Evolutionary conservation across 1,140 invertebrate genomes (phyloP).

Genomic region (Philotrypesis tridentata): DNA sequence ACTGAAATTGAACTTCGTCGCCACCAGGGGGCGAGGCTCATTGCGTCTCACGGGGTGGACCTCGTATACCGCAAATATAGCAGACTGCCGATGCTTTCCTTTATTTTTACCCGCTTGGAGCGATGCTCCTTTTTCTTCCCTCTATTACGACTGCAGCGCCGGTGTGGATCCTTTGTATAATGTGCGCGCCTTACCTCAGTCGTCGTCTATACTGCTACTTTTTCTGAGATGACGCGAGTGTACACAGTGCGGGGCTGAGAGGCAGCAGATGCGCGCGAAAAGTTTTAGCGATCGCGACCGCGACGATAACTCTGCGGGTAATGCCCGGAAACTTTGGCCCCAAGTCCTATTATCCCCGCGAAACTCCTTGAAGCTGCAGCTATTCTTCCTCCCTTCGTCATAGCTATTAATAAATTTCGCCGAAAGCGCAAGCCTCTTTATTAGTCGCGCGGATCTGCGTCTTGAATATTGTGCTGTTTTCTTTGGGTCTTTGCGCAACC

Average conservation of each 20-base stretch:
- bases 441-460: background rate
- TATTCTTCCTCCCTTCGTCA: conserved; percentile 1
- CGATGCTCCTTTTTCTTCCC: too few species aligned
- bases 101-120: too few species aligned
- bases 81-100: background rate
- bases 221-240: background rate
- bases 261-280: conserved; percentile 12
- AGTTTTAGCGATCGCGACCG: background rate
- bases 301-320: conserved; percentile 15
- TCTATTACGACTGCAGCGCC: too few species aligned
- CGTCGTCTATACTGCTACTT: background rate
- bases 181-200: background rate
- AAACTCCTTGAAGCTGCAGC: conserved; percentile 3
- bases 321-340: conserved; percentile 12
- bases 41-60: conserved; percentile 4
- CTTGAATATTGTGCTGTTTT: background rate
- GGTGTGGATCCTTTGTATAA: background rate
- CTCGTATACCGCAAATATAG: background rate
- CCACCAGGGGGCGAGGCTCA: background rate
- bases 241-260: background rate
- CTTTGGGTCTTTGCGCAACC: background rate
- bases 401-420: conserved; percentile 47
- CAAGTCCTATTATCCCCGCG: conserved; percentile 32
- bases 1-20: background rate
- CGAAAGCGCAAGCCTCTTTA: conserved; percentile 24